A percentile compares a stretch with the other conserved stretches of the same genome.
Conservation (phyloP, 2,113 vertebrate genomes). For the Tenrec ecaudatus region DNA sequence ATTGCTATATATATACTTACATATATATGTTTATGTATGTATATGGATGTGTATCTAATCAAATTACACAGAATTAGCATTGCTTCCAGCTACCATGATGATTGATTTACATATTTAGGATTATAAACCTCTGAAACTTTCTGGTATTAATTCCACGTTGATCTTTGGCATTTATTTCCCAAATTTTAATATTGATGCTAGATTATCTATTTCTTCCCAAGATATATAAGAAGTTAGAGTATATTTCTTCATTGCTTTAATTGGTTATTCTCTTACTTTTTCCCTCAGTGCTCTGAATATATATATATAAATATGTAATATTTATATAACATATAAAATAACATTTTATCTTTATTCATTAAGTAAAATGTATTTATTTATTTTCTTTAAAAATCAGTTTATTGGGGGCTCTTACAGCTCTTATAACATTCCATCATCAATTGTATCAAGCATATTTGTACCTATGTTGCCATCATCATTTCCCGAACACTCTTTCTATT, state of each 20-base stretch:
- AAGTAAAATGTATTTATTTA: not conserved
- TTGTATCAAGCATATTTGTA: too few species aligned
- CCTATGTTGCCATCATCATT: too few species aligned
- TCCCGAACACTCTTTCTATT: too few species aligned
- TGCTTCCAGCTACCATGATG: too few species aligned
- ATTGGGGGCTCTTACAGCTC: too few species aligned
- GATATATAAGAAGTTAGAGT: not conserved
- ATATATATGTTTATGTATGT: too few species aligned
- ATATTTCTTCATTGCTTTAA: not conserved
- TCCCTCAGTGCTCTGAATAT: not conserved
- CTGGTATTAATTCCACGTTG: not conserved
- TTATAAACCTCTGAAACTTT: not conserved
- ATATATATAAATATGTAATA: not conserved
- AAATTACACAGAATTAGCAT: not conserved
- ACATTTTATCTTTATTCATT: not conserved
- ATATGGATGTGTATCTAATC: too few species aligned
- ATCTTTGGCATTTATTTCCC: not conserved
- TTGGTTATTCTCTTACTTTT: not conserved
- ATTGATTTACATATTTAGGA: not conserved
- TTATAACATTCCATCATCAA: too few species aligned
- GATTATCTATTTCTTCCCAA: not conserved
- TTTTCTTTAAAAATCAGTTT: too few species aligned
- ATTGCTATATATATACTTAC: too few species aligned
- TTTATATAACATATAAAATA: not conserved
- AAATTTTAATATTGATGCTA: not conserved